phyloP scores from a whole-genome alignment of 2,888 invertebrate genomes.

The Zele albiditarsus region DNA sequence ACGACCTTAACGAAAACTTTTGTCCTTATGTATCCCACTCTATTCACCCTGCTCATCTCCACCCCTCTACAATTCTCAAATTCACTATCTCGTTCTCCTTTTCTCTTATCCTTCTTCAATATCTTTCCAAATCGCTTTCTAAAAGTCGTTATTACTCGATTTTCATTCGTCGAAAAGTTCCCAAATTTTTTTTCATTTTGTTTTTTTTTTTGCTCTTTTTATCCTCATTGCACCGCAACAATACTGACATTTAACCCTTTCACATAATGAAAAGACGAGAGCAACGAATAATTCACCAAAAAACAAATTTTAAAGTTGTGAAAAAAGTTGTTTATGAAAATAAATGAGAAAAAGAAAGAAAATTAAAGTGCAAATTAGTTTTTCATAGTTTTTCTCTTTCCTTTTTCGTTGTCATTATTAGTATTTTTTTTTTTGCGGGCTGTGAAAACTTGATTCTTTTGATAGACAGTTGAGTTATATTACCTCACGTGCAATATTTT shows the following conservation, averaged over 20 bases:
- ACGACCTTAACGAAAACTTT: slow-evolving; percentile 18
- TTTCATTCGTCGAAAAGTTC: slow-evolving; percentile 12
- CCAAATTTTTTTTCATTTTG: neutral
- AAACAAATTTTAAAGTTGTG: neutral
- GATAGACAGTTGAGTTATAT: neutral
- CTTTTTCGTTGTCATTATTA: neutral
- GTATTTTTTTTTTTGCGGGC: neutral
- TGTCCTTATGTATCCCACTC: slow-evolving; percentile 5
- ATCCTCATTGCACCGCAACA: neutral
- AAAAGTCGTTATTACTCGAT: slow-evolving; percentile 13
- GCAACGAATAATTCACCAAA: neutral
- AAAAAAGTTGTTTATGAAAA: neutral
- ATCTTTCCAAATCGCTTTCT: slow-evolving; percentile 4
- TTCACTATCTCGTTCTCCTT: slow-evolving; percentile 21
- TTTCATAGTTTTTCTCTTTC: neutral
- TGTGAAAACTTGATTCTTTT: neutral
- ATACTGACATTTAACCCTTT: neutral
- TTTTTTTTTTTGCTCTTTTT: slow-evolving; percentile 34
- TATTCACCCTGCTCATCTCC: slow-evolving; percentile 30
- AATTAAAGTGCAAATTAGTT: neutral
- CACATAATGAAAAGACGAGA: neutral
- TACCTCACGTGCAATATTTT: slow-evolving; percentile 3
- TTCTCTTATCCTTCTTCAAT: slow-evolving; percentile 6
- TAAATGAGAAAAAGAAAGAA: neutral
- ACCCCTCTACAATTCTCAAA: slow-evolving; percentile 20